Evolutionary conservation across 2,797 vertebrate genomes (phyloP).

Genomic region (Nannoperca australis): DNA sequence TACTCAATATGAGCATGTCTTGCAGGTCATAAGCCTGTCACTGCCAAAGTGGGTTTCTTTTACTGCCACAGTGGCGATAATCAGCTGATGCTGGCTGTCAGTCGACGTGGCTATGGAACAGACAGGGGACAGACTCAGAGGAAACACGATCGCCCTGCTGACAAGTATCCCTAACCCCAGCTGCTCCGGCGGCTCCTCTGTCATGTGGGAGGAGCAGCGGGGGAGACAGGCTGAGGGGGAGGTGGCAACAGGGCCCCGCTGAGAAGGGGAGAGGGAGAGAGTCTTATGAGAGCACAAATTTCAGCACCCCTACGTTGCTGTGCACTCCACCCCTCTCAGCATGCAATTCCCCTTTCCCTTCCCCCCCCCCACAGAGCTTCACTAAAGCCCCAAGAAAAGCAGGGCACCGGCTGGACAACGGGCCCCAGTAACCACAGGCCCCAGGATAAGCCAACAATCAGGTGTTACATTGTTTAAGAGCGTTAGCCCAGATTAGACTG

Average conservation of each 20-base stretch:
- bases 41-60: slow-evolving; percentile 82
- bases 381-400: slow-evolving; percentile 52
- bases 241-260: slow-evolving; percentile 80
- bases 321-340: slow-evolving; percentile 45
- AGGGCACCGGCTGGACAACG: slow-evolving; percentile 35
- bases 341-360: slow-evolving; percentile 28
- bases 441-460: slow-evolving; percentile 78
- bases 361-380: slow-evolving; percentile 40
- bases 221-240: slow-evolving; percentile 40
- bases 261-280: slow-evolving; percentile 58
- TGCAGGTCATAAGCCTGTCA: slow-evolving; percentile 78
- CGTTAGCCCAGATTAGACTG: slow-evolving; percentile 73
- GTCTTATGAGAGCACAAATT: slow-evolving; percentile 64
- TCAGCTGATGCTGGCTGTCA: slow-evolving; percentile 85
- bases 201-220: slow-evolving; percentile 59
- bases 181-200: slow-evolving; percentile 77
- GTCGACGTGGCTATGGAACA: slow-evolving; percentile 66
- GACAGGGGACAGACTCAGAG: slow-evolving; percentile 75
- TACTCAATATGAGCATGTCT: slow-evolving; percentile 78
- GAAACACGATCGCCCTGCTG: slow-evolving; percentile 76
- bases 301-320: slow-evolving; percentile 65
- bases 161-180: slow-evolving; percentile 81
- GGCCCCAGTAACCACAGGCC: slow-evolving; percentile 55
- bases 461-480: slow-evolving; percentile 79
- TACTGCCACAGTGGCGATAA: slow-evolving; percentile 84